Percentiles rank a stretch among this genome's conserved stretches.
Evolutionary conservation across 2,888 invertebrate species (phyloP).

Genomic region (Philaethria dido): DNA sequence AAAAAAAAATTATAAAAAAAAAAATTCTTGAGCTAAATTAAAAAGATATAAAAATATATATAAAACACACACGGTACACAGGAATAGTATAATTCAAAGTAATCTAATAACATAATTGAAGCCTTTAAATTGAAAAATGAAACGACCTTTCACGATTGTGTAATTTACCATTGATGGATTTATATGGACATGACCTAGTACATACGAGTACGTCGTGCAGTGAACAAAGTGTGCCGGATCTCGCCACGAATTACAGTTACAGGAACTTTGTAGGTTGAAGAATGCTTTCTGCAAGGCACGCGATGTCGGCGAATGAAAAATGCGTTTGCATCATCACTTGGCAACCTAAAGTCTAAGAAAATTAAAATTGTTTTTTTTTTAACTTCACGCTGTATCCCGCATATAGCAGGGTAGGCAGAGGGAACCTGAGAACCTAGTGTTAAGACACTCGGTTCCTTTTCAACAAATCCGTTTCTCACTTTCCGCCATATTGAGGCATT

Average conservation of each 20-base stretch:
- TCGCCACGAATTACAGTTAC: slow-evolving; percentile 28
- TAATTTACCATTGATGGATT: slow-evolving; percentile 22
- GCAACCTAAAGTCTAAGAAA: not conserved
- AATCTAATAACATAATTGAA: slow-evolving; percentile 4
- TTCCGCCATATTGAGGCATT: too few species aligned
- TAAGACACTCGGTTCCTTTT: too few species aligned
- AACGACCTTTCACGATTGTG: slow-evolving; percentile 1
- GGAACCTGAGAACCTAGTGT: too few species aligned
- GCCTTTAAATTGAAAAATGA: slow-evolving; percentile 12
- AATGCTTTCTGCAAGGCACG: slow-evolving; percentile 28
- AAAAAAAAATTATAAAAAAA: too few species aligned
- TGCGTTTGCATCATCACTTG: slow-evolving; percentile 2
- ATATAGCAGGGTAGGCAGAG: too few species aligned
- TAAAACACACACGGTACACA: not conserved
- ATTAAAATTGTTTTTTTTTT: too few species aligned
- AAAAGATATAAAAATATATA: not conserved
- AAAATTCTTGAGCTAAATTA: not conserved
- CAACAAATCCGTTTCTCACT: too few species aligned
- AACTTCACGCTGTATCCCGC: too few species aligned
- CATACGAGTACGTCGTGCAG: not conserved
- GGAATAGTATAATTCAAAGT: not conserved
- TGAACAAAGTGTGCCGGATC: slow-evolving; percentile 31
- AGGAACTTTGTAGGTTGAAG: slow-evolving; percentile 32
- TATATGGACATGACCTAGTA: slow-evolving; percentile 18
- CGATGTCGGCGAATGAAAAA: slow-evolving; percentile 24